These are phyloP conservation scores for Scomber japonicus DNA, from an alignment of 2,113 vertebrate species.

Conservation along the genomic window DNA sequence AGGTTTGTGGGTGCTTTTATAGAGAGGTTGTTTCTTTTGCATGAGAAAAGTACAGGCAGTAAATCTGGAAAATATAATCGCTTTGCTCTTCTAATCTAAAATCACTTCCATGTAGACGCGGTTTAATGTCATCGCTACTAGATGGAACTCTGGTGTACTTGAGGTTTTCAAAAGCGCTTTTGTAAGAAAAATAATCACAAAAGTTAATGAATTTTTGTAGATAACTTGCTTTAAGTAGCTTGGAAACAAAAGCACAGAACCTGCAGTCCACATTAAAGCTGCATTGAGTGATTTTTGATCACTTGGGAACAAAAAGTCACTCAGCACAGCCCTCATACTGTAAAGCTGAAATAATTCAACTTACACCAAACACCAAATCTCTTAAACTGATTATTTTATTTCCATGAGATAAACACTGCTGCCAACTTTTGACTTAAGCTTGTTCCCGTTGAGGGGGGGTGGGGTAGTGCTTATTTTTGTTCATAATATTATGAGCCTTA, in stretches of 20 bases:
- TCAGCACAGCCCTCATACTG: background rate
- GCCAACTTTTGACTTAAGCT: no score
- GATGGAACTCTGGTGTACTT: background rate
- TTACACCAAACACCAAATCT: background rate
- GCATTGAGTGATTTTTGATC: background rate
- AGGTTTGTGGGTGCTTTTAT: constrained; percentile 46
- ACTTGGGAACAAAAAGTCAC: background rate
- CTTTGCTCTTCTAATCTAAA: constrained; percentile 30
- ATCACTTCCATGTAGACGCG: constrained; percentile 8
- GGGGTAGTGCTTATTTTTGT: no score
- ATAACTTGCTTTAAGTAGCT: background rate
- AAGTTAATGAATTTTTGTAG: background rate
- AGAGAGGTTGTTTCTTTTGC: constrained; percentile 50
- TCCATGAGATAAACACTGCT: background rate
- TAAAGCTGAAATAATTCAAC: background rate
- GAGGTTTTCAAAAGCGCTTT: background rate
- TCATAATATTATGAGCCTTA: no score
- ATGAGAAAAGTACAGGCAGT: constrained; percentile 14
- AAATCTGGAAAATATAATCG: constrained; percentile 29
- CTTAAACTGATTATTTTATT: background rate
- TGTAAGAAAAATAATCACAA: background rate
- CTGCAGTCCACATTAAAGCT: background rate
- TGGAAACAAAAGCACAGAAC: background rate
- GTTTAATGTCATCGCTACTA: constrained; percentile 4
- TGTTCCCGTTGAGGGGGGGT: no score